A percentile compares a stretch with the other conserved stretches of the same genome.
phyloP scores from a whole-genome alignment of 2,113 vertebrate species.

The Gobius niger region DNA sequence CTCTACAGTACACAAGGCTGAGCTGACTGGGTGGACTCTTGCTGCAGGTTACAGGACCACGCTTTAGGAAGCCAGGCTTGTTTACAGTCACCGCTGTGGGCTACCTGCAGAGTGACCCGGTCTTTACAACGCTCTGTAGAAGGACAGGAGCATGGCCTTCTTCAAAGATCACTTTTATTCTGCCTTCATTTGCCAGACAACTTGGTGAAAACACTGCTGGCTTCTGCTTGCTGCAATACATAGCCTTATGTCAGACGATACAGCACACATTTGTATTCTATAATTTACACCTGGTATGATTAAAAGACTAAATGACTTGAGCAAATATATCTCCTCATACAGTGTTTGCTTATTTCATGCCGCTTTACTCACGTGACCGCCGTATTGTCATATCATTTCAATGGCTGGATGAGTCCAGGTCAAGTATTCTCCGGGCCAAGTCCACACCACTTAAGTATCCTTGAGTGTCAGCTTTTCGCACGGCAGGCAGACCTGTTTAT shows the following conservation, averaged over 20 bases:
- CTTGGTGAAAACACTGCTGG: not conserved
- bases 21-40: not conserved
- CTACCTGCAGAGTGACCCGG: not conserved
- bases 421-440: not conserved
- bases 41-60: not conserved
- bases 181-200: not conserved
- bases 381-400: not conserved
- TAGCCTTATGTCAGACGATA: too few species aligned
- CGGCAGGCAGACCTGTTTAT: not conserved
- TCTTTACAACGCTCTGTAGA: not conserved
- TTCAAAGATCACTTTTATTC: constrained; percentile 3
- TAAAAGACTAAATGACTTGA: not conserved
- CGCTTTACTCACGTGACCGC: not conserved
- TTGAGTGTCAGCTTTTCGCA: not conserved
- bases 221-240: not conserved
- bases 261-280: too few species aligned
- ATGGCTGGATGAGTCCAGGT: not conserved
- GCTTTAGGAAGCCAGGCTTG: not conserved
- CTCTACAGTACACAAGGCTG: not conserved
- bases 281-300: too few species aligned
- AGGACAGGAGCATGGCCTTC: not conserved
- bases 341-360: not conserved
- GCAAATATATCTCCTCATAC: not conserved
- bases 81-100: not conserved
- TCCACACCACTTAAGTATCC: not conserved